Base-by-base conservation (phyloP, 2,797 vertebrate genomes). In the Pangasius krempfi region DNA sequence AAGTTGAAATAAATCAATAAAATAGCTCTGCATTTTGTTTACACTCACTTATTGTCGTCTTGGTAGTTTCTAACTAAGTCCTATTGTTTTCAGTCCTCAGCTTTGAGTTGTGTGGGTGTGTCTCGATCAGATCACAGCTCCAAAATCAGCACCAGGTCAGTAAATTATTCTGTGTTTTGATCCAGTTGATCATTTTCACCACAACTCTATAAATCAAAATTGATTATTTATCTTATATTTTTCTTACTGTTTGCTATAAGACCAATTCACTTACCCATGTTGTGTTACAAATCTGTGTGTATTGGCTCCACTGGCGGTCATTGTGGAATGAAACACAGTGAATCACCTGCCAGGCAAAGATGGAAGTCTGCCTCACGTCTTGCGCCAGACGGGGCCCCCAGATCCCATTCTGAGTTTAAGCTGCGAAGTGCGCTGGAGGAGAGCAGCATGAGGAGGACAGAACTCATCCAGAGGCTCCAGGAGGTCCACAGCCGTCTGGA, bases 361-460 rank as follows among this genome's bases (percentile, higher is more conserved):
- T 94, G 95, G 94, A 93, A 93, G 89, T 96, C 96, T 3, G 54
- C 94, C 87, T 96, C 95, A 58, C 92, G 91, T 73, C 90, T 96
- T 89, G 83, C 54, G 2, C 88, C 84, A 4, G 92, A 92, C 0
- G 90, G 90, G 16, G 76, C 91, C 44, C 54, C 90, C 1, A 88
- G 1, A 0, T 89, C 87, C 27, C 90, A 90, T 75, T n/a, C 88
- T 25, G 92, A 84, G 87, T 66, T 86, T 70, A 94, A 94, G 86
- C 84, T 95, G 33, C 78, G 66, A 40, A 73, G 87, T 56, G 87
- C 89, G 13, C 89, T 92, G 81, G 91, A 76, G 30, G 93, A 95
- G 85, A 93, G 94, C 83, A 90, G 90, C 86, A 90, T 81, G 30
- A 93, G 94, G 83, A 52, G 90, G 70, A 56, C 90, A 1, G 90